Evolutionary conservation across 2,797 vertebrate species (phyloP), one percentile per base, ranked within the genome.

Genomic region (Microhierax caerulescens): DNA sequence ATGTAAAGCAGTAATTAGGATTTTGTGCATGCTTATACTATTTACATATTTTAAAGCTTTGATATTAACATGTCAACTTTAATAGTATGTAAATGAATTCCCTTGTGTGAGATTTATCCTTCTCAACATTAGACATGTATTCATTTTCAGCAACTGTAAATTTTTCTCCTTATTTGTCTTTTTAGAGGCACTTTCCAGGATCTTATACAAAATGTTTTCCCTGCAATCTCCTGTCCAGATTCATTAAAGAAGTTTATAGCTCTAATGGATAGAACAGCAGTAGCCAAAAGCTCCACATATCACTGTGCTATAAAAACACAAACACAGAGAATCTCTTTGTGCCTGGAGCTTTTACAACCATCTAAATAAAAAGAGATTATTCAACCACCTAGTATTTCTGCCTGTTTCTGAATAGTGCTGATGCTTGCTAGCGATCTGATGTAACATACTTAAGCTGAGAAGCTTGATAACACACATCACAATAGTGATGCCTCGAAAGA

Each of bases 31-130:
- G 96, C 92, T 97, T 96, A 95, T 89, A 83, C 96, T 98, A 97
- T 98, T 98, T 98, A 98, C 98, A 98, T 98, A 97, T 98, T 97
- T 98, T 97, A 98, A 97, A 96, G 96, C 93, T 96, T 98, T 96
- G 95, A 94, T 97, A 98, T 98, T 97, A 97, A 97, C 57, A 90
- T 75, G 96, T 96, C 96, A 96, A 95, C 81, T 96, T 85, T 97
- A 96, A 97, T 95, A 95, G 92, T 60, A 95, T 96, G 95, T 69
- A 97, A 97, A 97, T 96, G 39, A 97, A 93, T 95, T 85, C 84
- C 93, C 73, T 30, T 63, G 56, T 61, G 91, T 77, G 88, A 89
- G 28, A 92, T 95, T 97, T 92, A 78, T 95, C 94, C 91, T 67
- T 18, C 64, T 94, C 70, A 82, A 74, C 77, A 79, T 73, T 75